A percentile compares a stretch with the other conserved stretches of the same genome.
Evolutionary conservation across 2,113 vertebrate genomes (phyloP).

Genomic region (Centrocercus urophasianus): DNA sequence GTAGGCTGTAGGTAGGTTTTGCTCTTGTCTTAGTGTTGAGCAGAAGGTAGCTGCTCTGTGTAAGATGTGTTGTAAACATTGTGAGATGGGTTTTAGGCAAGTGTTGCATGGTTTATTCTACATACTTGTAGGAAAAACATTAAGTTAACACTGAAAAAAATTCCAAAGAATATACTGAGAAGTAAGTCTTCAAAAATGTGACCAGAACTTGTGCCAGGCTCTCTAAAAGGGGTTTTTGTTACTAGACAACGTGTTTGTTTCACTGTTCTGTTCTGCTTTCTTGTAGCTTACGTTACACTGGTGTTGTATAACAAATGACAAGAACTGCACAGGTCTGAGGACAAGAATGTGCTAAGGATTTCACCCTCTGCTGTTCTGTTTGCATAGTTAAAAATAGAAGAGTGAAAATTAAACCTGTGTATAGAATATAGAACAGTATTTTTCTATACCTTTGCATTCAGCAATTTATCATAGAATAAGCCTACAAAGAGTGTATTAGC

Average conservation of each 20-base stretch:
- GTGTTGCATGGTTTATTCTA: background rate
- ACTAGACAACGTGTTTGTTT: background rate
- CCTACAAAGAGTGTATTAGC: background rate
- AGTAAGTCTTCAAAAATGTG: background rate
- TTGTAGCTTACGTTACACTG: background rate
- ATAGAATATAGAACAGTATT: background rate
- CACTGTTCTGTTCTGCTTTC: background rate
- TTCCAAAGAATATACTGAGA: background rate
- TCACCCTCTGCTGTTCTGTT: background rate
- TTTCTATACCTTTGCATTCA: background rate
- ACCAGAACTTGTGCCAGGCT: background rate
- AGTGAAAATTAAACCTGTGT: background rate
- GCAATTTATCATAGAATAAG: background rate
- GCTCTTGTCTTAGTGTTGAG: background rate
- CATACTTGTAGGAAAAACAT: accelerated
- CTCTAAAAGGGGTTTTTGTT: background rate
- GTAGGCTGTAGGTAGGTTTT: background rate
- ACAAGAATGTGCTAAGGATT: background rate
- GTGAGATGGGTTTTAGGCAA: accelerated
- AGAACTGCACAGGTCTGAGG: background rate
- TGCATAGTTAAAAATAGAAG: background rate
- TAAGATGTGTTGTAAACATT: background rate
- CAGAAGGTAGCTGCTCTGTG: background rate
- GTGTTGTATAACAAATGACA: background rate
- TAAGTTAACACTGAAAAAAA: background rate